Evolutionary conservation across 2,888 invertebrate genomes (phyloP).

Genomic region (Neuroscelio doddi): DNA sequence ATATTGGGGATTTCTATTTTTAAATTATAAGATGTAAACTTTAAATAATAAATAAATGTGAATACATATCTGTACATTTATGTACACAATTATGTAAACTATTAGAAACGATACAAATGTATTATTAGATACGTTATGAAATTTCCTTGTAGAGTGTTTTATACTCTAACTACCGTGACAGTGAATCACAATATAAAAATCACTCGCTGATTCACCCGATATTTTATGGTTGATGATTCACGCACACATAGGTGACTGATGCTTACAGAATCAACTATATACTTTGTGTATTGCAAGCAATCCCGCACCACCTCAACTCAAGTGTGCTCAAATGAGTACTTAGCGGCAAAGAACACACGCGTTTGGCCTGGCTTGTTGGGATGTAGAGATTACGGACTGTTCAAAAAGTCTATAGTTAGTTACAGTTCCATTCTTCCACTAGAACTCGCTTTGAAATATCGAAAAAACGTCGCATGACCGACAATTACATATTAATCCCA

Average conservation of each 20-base stretch:
- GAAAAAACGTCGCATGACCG: constrained; percentile 46
- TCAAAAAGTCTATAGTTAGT: constrained; percentile 63
- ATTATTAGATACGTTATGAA: background rate
- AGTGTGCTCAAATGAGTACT: constrained; percentile 62
- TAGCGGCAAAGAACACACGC: constrained; percentile 61
- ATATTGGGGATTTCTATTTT: background rate
- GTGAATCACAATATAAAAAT: background rate
- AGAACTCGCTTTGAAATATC: constrained; percentile 49
- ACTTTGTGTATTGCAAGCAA: constrained; percentile 10
- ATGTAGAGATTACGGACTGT: constrained; percentile 62
- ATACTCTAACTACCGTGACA: background rate
- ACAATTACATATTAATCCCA: constrained; percentile 65
- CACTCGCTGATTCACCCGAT: background rate
- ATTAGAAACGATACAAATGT: background rate
- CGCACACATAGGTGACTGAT: constrained; percentile 5
- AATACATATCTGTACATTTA: too few species aligned
- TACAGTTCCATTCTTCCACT: constrained; percentile 60
- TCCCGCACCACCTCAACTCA: constrained; percentile 16
- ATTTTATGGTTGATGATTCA: constrained; percentile 8
- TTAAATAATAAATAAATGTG: too few species aligned
- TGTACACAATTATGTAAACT: too few species aligned
- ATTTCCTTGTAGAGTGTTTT: background rate
- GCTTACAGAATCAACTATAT: constrained; percentile 19
- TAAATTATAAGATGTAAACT: too few species aligned
- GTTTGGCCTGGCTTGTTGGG: constrained; percentile 51